Percentiles rank a stretch among this genome's conserved stretches.
Evolutionary conservation across 2,797 vertebrate species (phyloP).

Genomic region (Bradypodion ventrale): DNA sequence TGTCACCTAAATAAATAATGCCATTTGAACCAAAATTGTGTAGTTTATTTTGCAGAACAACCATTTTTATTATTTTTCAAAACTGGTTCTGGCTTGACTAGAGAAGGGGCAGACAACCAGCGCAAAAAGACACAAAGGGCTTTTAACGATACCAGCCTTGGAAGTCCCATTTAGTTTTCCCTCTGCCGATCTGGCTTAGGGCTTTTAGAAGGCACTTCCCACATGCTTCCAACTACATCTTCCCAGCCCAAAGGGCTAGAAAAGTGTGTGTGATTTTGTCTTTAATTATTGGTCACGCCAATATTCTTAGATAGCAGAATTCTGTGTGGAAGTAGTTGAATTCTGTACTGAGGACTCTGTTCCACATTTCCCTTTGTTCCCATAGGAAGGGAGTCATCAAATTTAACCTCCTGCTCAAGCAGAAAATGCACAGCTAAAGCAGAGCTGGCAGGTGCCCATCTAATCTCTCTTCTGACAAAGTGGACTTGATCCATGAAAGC

Average conservation of each 20-base stretch:
- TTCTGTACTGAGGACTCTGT: neutral
- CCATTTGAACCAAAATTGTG: neutral
- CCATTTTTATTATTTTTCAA: neutral
- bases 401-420: too few relatives aligned
- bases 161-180: neutral
- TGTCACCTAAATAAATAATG: neutral
- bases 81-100: neutral
- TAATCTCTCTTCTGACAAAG: too few relatives aligned
- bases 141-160: neutral
- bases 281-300: too few relatives aligned
- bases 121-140: neutral
- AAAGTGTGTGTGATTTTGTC: too few relatives aligned
- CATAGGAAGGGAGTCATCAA: too few relatives aligned
- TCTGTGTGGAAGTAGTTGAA: too few relatives aligned
- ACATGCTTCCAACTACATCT: neutral
- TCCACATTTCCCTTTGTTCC: neutral
- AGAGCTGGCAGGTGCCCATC: too few relatives aligned
- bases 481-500: too few relatives aligned
- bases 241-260: neutral
- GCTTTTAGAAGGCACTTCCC: neutral
- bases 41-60: neutral
- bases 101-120: neutral
- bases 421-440: too few relatives aligned
- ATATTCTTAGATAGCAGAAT: neutral
- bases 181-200: neutral